Conservation (phyloP, 2,113 vertebrate genomes). For the Todiramphus chloris region DNA sequence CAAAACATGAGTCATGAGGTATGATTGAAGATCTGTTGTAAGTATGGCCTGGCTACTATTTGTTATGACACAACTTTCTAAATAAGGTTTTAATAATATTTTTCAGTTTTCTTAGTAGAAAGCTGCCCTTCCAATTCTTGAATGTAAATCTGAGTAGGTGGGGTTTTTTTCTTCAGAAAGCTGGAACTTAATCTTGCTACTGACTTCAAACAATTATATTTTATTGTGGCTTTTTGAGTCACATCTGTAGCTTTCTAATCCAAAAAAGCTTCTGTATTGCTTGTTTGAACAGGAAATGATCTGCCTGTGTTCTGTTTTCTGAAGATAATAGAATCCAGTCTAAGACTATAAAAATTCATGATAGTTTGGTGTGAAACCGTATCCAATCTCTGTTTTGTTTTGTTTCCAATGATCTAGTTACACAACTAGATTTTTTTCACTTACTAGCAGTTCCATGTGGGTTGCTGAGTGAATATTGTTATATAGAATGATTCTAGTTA, state of each 20-base stretch:
- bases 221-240: neutral
- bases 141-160: neutral
- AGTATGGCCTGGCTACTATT: neutral
- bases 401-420: neutral
- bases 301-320: neutral
- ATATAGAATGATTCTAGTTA: neutral
- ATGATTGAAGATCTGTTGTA: neutral
- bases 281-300: neutral
- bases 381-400: neutral
- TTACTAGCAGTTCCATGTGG: neutral
- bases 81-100: neutral
- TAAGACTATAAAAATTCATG: neutral
- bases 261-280: neutral
- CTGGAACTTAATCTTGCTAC: neutral
- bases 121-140: neutral
- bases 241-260: neutral
- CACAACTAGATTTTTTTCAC: neutral
- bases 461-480: neutral
- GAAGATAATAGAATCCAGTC: neutral
- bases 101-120: neutral
- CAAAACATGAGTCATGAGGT: slow-evolving; percentile 70
- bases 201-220: neutral
- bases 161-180: neutral
- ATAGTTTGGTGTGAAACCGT: neutral
- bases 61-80: neutral